Evolutionary conservation across 2,797 vertebrate genomes (phyloP).

Genomic region (Notolepis coatsorum): DNA sequence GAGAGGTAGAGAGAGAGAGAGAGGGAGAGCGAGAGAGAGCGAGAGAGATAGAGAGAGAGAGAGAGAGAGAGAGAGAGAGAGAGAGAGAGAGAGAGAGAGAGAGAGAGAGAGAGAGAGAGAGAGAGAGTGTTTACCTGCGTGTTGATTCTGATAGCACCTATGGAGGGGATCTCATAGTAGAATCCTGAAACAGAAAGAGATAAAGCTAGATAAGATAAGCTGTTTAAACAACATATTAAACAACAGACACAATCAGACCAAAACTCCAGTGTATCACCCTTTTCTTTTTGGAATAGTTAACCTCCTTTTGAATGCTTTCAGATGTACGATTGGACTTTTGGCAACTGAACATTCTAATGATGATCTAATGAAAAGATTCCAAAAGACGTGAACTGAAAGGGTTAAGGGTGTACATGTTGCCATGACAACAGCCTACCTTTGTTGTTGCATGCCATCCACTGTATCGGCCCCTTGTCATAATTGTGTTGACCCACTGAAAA

Average conservation of each 20-base stretch:
- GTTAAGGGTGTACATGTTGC: too few species aligned
- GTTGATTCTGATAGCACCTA: constrained; percentile 97
- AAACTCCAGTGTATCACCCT: too few species aligned
- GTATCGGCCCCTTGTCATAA: constrained; percentile 96
- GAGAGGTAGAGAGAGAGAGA: neutral
- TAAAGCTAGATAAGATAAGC: too few species aligned
- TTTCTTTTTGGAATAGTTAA: too few species aligned
- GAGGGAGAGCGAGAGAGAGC: neutral
- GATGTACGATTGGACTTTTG: too few species aligned
- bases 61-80: neutral
- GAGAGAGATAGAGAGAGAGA: neutral
- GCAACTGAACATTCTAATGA: too few species aligned
- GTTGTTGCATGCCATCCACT: constrained; percentile 97
- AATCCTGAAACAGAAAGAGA: constrained; percentile 84
- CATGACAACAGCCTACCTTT: too few species aligned
- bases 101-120: neutral
- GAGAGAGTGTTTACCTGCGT: constrained; percentile 80
- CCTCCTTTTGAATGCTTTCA: too few species aligned
- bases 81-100: neutral
- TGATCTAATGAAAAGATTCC: too few species aligned
- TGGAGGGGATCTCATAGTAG: constrained; percentile 98
- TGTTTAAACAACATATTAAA: too few species aligned
- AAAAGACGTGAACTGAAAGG: too few species aligned
- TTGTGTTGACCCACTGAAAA: constrained; percentile 99
- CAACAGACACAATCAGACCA: too few species aligned